Evolutionary conservation across 2,888 invertebrate genomes (phyloP), one percentile per base, ranked within the genome.

Genomic region (Pachycephus smyrnensis): DNA sequence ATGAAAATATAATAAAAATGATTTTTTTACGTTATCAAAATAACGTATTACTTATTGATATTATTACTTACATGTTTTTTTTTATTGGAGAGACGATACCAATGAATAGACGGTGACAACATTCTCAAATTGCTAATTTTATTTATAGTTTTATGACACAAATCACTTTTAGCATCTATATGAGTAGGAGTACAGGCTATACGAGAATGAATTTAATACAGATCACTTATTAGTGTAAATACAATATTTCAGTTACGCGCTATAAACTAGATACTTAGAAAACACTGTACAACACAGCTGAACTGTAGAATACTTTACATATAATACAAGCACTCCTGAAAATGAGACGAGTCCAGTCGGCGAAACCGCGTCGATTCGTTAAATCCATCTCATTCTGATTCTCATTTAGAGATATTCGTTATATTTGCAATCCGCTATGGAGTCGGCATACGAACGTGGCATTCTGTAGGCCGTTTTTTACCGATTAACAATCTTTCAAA

Each of bases 211-310:
- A 90, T 90, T 91, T 91, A 89, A 91, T 91, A 91, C 91, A 91
- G 90, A 91, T 91, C 91, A 90, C 90, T 91, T 90, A 90, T 89
- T 89, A 89, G 86, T 89, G 90, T 91, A 91, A 90, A 91, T 91
- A 90, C 90, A 91, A 90, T 91, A 89, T 86, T 86, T 88, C 90
- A 90, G 89, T 91, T 91, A 91, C 91, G 90, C 88, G 84, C 90
- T 91, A 90, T 90, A 89, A 91, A 90, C 91, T 91, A 91, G 89
- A 91, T 91, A 91, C 91, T 91, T 91, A 91, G 87, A 91, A 91
- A 91, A 91, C 91, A 91, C 91, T 91, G 91, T 91, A 91, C 91
- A 91, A 90, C 89, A 90, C 90, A 90, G 90, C 88, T 88, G 89
- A 91, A 90, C 90, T 90, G 88, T 90, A 90, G 86, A 86, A 87